These are phyloP conservation scores for Tinea semifulvella DNA, from an alignment of 2,888 invertebrate genomes.

Conservation along the genomic window DNA sequence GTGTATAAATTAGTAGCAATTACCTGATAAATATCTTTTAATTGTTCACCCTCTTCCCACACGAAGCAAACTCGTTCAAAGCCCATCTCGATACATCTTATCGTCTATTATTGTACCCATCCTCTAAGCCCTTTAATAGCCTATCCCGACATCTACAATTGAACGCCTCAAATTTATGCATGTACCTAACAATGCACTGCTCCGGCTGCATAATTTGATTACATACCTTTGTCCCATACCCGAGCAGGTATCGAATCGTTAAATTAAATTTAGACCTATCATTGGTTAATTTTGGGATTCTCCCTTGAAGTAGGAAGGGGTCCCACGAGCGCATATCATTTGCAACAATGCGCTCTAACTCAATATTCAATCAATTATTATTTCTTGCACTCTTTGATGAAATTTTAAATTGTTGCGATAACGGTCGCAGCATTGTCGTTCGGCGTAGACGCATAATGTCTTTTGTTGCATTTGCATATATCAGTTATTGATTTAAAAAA, in stretches of 20 bases:
- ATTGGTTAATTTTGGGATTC: slow-evolving; percentile 65
- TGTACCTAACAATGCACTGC: slow-evolving; percentile 50
- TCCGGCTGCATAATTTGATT: slow-evolving; percentile 66
- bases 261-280: slow-evolving; percentile 65
- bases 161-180: slow-evolving; percentile 60
- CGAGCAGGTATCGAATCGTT: slow-evolving; percentile 61
- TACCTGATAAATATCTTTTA: slow-evolving; percentile 60
- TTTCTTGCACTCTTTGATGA: slow-evolving; percentile 61
- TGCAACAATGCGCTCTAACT: slow-evolving; percentile 35
- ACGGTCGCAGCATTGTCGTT: slow-evolving; percentile 56
- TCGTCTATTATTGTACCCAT: slow-evolving; percentile 44
- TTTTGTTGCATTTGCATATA: slow-evolving; percentile 57
- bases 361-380: slow-evolving; percentile 59
- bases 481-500: slow-evolving; percentile 66
- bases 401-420: slow-evolving; percentile 58
- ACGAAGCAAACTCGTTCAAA: slow-evolving; percentile 44
- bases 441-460: slow-evolving; percentile 38
- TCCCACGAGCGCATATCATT: slow-evolving; percentile 36
- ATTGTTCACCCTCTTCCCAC: slow-evolving; percentile 59
- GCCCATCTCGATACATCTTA: slow-evolving; percentile 43
- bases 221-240: slow-evolving; percentile 48
- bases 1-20: slow-evolving; percentile 52
- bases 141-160: slow-evolving; percentile 52
- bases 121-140: slow-evolving; percentile 46
- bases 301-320: slow-evolving; percentile 40